A percentile compares a stretch with the other conserved stretches of the same genome.
Evolutionary conservation across 2,797 vertebrate genomes (phyloP).

Genomic region (Sebastes oblongus): DNA sequence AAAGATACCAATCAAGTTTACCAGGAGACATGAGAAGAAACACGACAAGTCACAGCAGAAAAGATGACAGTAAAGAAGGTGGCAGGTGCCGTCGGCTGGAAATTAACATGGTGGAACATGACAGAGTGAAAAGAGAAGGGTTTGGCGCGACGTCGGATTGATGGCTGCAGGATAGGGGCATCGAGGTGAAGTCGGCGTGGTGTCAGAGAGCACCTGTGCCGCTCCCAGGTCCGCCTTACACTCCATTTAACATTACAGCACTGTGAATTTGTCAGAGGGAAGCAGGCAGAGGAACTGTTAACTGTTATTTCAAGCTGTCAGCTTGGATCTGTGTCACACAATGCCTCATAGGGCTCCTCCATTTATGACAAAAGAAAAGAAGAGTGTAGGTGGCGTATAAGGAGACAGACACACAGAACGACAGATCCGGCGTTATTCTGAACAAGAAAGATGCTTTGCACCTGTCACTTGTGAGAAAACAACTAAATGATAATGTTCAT

Average conservation of each 20-base stretch:
- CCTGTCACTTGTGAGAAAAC: slow-evolving; percentile 16
- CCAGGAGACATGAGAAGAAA: slow-evolving; percentile 3
- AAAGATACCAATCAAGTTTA: background rate
- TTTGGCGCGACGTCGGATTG: slow-evolving; percentile 23
- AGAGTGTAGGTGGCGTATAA: slow-evolving; percentile 43
- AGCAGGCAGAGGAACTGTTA: slow-evolving; percentile 67
- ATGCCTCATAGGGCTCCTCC: slow-evolving; percentile 49
- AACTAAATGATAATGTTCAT: background rate
- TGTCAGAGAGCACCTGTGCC: slow-evolving; percentile 65
- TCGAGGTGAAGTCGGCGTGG: slow-evolving; percentile 46
- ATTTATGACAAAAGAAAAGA: slow-evolving; percentile 55
- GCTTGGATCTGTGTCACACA: slow-evolving; percentile 67
- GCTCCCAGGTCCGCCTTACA: slow-evolving; percentile 53
- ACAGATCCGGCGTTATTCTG: slow-evolving; percentile 17
- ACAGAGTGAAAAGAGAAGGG: slow-evolving; percentile 38
- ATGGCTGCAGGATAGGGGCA: slow-evolving; percentile 34
- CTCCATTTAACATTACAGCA: slow-evolving; percentile 75
- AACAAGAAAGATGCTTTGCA: slow-evolving; percentile 8
- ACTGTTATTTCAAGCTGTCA: slow-evolving; percentile 77
- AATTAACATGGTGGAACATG: slow-evolving; percentile 51
- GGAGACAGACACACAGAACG: slow-evolving; percentile 24
- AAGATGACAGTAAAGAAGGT: slow-evolving; percentile 34
- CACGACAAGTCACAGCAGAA: background rate
- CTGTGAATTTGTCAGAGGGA: slow-evolving; percentile 68
- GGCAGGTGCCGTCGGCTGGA: slow-evolving; percentile 37